Evolutionary conservation across 2,888 invertebrate genomes (phyloP), one percentile per base, ranked within the genome.

Genomic region (Volucella inanis): DNA sequence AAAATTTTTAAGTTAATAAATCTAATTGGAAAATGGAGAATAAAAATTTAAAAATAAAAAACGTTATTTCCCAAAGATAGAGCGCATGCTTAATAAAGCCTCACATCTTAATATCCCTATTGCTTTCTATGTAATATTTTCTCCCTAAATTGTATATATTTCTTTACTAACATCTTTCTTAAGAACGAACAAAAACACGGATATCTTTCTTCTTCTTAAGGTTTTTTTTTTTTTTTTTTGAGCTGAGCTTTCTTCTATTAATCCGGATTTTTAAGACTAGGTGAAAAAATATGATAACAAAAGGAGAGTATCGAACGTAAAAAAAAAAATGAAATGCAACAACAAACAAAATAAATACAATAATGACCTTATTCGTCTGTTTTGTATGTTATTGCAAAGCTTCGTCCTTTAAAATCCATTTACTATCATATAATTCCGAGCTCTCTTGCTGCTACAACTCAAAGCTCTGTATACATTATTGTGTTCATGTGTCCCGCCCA

Each of bases 401-500:
- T 85, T 71, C 64, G 61, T 76, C 68, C 62, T 85, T 59, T 67
- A 59, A 72, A 70, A 76, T 72, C 65, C 76, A 77, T 71, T 76
- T 62, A 71, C 49, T 62, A 47, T 57, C 47, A 65, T 67, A 22
- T 31, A 31, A 31, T 31, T 31, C 6, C 6, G 31, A 31, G 31
- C 31, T 47, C 68, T 52, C 50, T 49, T 54, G 8, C 72, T 72
- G 57, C 59, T 67, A 65, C 75, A 61, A 70, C 79, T 57, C 75
- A 61, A 41, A 76, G 80, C 80, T 80, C 65, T 80, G 54, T 67
- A 45, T 77, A 80, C 81, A 61, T 74, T 61, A 65, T 68, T 64
- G 22, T 83, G 87, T 87, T 88, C 87, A 87, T 88, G 88, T 88
- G 89, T 88, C 89, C 89, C 89, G 89, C 89, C 89, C 89, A 89